Percentiles rank a stretch among this genome's conserved stretches.
Evolutionary conservation across 1,140 invertebrate genomes (phyloP).

Genomic region (Drosophila insularis): DNA sequence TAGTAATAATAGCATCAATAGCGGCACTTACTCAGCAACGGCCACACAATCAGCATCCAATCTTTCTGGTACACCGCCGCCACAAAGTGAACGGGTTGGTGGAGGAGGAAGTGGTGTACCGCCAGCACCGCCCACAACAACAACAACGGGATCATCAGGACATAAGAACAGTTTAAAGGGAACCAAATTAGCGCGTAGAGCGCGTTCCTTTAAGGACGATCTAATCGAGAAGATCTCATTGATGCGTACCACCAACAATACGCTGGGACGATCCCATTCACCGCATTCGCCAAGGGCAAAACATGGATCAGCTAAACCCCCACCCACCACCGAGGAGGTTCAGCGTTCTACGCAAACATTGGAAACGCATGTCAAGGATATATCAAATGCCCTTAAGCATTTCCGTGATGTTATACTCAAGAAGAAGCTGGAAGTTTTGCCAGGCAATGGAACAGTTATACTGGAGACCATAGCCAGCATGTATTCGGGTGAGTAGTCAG

Average conservation of each 20-base stretch:
- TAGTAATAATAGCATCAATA: constrained; percentile 55
- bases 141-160: constrained; percentile 59
- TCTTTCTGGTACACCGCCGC: constrained; percentile 39
- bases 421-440: constrained; percentile 95
- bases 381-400: constrained; percentile 91
- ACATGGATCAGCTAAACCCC: constrained; percentile 78
- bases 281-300: constrained; percentile 85
- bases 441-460: constrained; percentile 95
- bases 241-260: constrained; percentile 86
- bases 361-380: constrained; percentile 86
- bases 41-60: constrained; percentile 37
- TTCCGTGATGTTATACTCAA: constrained; percentile 95
- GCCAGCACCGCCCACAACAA: constrained; percentile 58
- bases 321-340: constrained; percentile 84
- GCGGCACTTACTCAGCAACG: constrained; percentile 36
- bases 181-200: constrained; percentile 91
- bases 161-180: constrained; percentile 88
- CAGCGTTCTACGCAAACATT: constrained; percentile 85
- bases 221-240: constrained; percentile 93
- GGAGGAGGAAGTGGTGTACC: constrained; percentile 38
- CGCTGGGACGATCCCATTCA: constrained; percentile 84
- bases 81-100: constrained; percentile 21
- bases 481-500: constrained; percentile 85
- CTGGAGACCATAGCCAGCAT: constrained; percentile 95
- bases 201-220: constrained; percentile 95